A percentile compares a stretch with the other conserved stretches of the same genome.
phyloP scores from a whole-genome alignment of 1,140 invertebrate genomes.

The Dendroctonus ponderosae region DNA sequence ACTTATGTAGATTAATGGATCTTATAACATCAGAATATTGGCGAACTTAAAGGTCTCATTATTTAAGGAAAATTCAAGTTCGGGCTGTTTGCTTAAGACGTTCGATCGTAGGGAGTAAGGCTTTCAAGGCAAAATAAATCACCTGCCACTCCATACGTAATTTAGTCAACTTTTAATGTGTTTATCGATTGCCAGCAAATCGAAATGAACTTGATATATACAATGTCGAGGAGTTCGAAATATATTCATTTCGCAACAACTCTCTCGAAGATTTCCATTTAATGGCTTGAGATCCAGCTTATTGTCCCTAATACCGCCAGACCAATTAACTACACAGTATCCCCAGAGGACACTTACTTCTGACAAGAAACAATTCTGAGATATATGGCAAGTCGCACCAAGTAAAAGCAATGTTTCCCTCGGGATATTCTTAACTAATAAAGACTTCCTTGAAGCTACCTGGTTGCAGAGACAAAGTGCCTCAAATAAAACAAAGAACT shows the following conservation, averaged over 20 bases:
- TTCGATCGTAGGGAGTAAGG: slow-evolving; percentile 22
- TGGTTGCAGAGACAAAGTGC: slow-evolving; percentile 10
- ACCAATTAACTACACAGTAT: slow-evolving; percentile 12
- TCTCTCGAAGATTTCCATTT: too few species aligned
- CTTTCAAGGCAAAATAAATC: slow-evolving; percentile 20
- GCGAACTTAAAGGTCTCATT: slow-evolving; percentile 17
- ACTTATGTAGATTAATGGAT: slow-evolving; percentile 31
- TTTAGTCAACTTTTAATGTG: too few species aligned
- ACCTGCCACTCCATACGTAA: slow-evolving; percentile 1
- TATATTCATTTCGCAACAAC: too few species aligned
- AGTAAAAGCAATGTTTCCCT: slow-evolving; percentile 21
- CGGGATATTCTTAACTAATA: slow-evolving; percentile 22
- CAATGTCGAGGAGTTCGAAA: too few species aligned
- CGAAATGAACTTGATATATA: too few species aligned
- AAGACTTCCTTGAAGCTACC: slow-evolving; percentile 11
- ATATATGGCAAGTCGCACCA: slow-evolving; percentile 21
- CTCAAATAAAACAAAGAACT: slow-evolving; percentile 1
- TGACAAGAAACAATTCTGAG: slow-evolving; percentile 22
- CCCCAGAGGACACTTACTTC: slow-evolving; percentile 7
- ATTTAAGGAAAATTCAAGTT: slow-evolving; percentile 26
- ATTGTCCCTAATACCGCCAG: slow-evolving; percentile 8
- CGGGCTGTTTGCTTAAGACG: slow-evolving; percentile 23
- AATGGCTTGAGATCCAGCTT: neutral
- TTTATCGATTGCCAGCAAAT: too few species aligned
- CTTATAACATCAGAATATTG: slow-evolving; percentile 23